Base-by-base conservation (phyloP, 2,113 vertebrate genomes). In the Pseudorectes ferrugineus region DNA sequence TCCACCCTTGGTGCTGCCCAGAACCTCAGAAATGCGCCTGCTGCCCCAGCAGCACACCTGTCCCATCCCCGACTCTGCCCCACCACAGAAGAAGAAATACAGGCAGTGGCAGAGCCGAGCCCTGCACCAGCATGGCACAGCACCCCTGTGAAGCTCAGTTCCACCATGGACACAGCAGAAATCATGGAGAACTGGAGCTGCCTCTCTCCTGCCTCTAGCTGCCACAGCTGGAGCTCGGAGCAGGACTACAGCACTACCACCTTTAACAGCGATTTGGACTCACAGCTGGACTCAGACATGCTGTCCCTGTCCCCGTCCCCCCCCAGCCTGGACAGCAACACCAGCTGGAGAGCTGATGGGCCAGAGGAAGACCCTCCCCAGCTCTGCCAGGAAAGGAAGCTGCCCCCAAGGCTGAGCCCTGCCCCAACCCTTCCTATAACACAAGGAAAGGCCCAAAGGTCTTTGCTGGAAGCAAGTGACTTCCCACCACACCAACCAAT, bases 201-300 rank as follows among this genome's bases (percentile, higher is more conserved):
- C 77, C 94, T 54, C 36, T 93, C 67, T 25, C 48, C 92, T 16
- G 1, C 35, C 52, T 74, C 89, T n/a, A 58, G 52, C 88, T 6
- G 0, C 52, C 43, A 8, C 26, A n/a, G 85, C 77, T 66, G 76
- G 90, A 92, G 95, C 87, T 33, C 10, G 0, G 96, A 97, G 63
- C 81, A 88, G 7, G 92, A 95, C 33, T 85, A 90, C 71, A 97
- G 97, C 76, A 79, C 92, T 29, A 58, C 96, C 28, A 29, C 58
- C 13, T 92, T 88, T n/a, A 97, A 87, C 89, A 97, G 95, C 65
- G 94, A 96, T 80, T 55, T 97, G 38, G 89, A 94, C 81, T 98
- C 97, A 1, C 93, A 88, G 43, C 84, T 93, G 0, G 94, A 92
- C 63, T 96, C 96, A 11, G 85, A 92, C 46, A 24, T 91, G 63